Percentiles rank a stretch among this genome's conserved stretches.
These are phyloP conservation scores for Onychostoma macrolepis DNA, from an alignment of 2,113 vertebrate species.

Conservation along the genomic window DNA sequence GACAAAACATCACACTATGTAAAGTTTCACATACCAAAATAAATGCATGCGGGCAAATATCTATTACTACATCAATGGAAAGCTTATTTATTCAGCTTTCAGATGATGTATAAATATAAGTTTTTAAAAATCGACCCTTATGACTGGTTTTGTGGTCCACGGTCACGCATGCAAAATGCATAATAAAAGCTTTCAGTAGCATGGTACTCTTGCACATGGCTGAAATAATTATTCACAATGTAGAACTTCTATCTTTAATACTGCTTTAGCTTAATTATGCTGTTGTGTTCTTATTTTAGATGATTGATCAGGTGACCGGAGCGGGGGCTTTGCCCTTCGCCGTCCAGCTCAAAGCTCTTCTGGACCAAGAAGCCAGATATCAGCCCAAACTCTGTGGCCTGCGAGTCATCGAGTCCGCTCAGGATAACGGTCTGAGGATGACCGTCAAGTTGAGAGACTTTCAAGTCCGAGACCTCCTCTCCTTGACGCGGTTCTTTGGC, in stretches of 20 bases:
- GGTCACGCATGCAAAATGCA: too few species aligned
- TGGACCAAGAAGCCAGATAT: constrained; percentile 84
- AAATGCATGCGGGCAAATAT: too few species aligned
- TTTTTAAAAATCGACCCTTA: too few species aligned
- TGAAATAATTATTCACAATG: background rate
- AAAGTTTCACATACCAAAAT: too few species aligned
- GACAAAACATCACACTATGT: too few species aligned
- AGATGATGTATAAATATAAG: too few species aligned
- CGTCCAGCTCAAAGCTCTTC: constrained; percentile 80
- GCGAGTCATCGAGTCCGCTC: constrained; percentile 84
- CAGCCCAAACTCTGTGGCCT: constrained; percentile 90
- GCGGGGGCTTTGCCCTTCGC: constrained; percentile 75
- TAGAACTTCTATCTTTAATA: background rate
- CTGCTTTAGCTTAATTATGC: background rate
- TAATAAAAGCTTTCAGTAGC: background rate
- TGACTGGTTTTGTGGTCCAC: too few species aligned
- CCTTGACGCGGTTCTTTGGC: constrained; percentile 92
- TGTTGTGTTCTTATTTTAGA: constrained; percentile 72
- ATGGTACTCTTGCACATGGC: background rate
- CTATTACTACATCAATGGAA: too few species aligned
- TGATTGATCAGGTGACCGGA: constrained; percentile 83
- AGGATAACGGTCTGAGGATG: constrained; percentile 91
- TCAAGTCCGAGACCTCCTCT: constrained; percentile 92
- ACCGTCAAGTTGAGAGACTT: constrained; percentile 87
- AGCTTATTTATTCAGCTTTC: too few species aligned